Base-by-base conservation (phyloP, 2,113 vertebrate species). In the Eclectus roratus region DNA sequence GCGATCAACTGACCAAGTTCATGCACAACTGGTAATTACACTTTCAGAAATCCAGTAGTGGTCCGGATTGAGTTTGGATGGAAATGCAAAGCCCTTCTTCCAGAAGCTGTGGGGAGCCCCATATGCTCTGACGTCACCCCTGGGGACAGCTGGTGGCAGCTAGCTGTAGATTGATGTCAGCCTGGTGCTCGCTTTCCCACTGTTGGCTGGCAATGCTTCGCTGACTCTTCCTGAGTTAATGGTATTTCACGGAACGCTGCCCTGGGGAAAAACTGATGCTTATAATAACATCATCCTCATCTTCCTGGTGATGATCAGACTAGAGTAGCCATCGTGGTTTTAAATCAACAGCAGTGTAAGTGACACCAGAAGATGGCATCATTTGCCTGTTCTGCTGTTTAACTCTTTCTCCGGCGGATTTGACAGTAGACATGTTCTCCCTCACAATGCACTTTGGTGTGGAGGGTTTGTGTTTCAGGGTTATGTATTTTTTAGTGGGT, bases 281-380 rank as follows among this genome's bases (percentile, higher is more conserved):
- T 72, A 80, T 90, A 93, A 91, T 84, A 93, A 85, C 97, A 81
- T 43, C 49, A 2, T 66, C 80, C 77, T 44, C 41, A 16, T 46
- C 82, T 76, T 66, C 80, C 77, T 29, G 94, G 71, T 25, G 70
- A 49, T 87, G 80, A 76, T 68, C 27, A 47, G 80, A 7, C 12
- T 58, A 37, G 65, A 13, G 44, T 7, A 18, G 83, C 24, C 56
- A 0, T 16, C 4, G 6, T 2, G 44, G 15, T 2, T 85, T 33
- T 61, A 4, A 83, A 58, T 43, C 28, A 14, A 8, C 33, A 70
- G 84, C 68, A 80, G 29, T 20, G 61, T 8, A 76, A 96, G 89
- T 43, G 95, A 90, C 69, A 78, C 87, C 78, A 89, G 96, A 64
- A 95, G 94, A 16, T 91, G 90, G 94, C 93, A 96, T 94, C 96